Evolutionary conservation across 2,797 vertebrate species (phyloP).

Genomic region (Fratercula arctica): DNA sequence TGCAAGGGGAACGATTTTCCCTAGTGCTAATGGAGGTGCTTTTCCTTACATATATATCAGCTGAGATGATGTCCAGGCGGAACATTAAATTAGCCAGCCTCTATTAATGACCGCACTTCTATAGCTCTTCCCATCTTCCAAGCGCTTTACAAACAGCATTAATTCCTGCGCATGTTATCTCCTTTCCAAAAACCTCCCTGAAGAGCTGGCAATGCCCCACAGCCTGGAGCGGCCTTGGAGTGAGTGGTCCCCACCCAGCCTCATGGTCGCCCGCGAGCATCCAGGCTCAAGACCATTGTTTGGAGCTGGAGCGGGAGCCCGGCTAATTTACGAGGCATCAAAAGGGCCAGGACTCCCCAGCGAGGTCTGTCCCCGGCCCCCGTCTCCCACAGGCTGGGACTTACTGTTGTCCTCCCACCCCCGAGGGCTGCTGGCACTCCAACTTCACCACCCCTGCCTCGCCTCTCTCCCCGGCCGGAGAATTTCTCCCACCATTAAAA

Average conservation of each 20-base stretch:
- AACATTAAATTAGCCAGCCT: constrained; percentile 44
- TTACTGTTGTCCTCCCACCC: background rate
- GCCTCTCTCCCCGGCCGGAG: background rate
- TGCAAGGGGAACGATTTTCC: background rate
- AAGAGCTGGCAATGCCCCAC: background rate
- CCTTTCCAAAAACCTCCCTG: constrained; percentile 26
- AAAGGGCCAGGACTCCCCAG: background rate
- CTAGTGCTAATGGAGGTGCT: constrained; percentile 19
- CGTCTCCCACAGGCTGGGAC: background rate
- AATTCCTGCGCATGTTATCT: background rate
- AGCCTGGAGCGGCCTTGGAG: background rate
- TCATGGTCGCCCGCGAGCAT: accelerated
- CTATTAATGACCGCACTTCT: constrained; percentile 62
- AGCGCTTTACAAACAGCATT: constrained; percentile 45
- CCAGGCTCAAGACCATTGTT: constrained; percentile 35
- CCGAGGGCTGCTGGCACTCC: background rate
- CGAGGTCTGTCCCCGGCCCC: background rate
- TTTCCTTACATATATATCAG: constrained; percentile 53
- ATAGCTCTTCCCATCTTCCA: constrained; percentile 44
- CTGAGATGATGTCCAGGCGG: constrained; percentile 32
- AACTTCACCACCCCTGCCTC: constrained; percentile 21
- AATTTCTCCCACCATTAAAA: constrained; percentile 70
- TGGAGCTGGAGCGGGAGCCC: background rate
- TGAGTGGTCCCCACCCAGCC: background rate
- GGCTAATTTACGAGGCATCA: background rate